phyloP scores from a whole-genome alignment of 2,888 invertebrate species.

The Monopis laevigella region DNA sequence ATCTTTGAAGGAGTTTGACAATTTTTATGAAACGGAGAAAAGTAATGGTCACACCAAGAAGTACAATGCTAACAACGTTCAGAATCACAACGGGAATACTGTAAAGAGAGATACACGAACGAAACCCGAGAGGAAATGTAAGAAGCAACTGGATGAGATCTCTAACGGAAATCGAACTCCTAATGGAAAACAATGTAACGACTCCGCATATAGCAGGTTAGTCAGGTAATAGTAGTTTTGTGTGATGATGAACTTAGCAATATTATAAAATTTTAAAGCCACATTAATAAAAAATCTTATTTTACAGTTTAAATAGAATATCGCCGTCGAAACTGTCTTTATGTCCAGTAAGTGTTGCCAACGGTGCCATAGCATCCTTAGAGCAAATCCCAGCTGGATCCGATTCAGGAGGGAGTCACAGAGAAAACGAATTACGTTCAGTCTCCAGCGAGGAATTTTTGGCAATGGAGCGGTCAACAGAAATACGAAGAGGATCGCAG shows the following conservation, averaged over 20 bases:
- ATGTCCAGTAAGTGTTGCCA: constrained; percentile 44
- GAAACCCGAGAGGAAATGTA: constrained; percentile 40
- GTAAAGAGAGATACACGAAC: constrained; percentile 36
- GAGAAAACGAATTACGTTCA: constrained; percentile 43
- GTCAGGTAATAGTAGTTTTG: constrained; percentile 48
- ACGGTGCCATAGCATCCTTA: constrained; percentile 34
- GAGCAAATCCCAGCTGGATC: constrained; percentile 43
- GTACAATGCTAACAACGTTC: no score
- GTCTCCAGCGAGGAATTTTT: constrained; percentile 56
- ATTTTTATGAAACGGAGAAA: constrained; percentile 52
- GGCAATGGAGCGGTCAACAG: constrained; percentile 58
- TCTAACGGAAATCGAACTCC: constrained; percentile 48
- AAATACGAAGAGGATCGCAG: constrained; percentile 26
- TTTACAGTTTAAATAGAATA: constrained; percentile 50
- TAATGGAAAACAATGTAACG: constrained; percentile 58
- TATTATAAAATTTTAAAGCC: neutral
- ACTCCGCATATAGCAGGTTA: constrained; percentile 90
- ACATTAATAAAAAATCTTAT: neutral
- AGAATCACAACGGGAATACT: constrained; percentile 29
- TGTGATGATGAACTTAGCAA: no score
- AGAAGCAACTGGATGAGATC: constrained; percentile 34
- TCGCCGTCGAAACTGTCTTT: constrained; percentile 57
- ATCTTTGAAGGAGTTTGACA: constrained; percentile 59
- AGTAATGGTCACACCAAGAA: constrained; percentile 36
- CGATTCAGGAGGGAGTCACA: constrained; percentile 43